phyloP scores from a whole-genome alignment of 92 coral and sea anemone genomes.

The Phymanthus crucifer region DNA sequence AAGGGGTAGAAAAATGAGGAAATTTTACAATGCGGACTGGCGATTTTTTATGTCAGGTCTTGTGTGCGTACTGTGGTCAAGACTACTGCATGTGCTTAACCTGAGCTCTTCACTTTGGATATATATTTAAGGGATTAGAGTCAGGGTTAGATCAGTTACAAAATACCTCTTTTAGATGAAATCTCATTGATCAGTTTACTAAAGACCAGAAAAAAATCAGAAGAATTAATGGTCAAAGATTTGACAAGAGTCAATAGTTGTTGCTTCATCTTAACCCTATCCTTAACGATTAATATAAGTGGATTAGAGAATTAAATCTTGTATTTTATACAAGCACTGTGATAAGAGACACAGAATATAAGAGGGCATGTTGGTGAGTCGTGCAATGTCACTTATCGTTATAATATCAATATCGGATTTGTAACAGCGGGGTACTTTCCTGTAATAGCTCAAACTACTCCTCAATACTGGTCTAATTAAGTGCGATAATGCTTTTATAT shows the following conservation, averaged over 20 bases:
- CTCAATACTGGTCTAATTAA: background rate
- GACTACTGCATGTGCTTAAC: background rate
- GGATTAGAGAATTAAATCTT: slow-evolving; percentile 1
- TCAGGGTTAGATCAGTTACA: background rate
- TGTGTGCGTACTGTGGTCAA: no score
- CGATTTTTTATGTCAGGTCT: no score
- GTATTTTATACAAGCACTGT: background rate
- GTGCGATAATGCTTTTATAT: background rate
- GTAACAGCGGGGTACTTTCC: background rate
- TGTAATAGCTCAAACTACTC: background rate
- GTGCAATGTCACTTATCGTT: background rate
- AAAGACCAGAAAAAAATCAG: background rate
- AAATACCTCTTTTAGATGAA: background rate
- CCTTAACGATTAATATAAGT: background rate
- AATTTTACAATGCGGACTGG: no score
- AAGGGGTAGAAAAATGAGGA: no score
- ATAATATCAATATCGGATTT: background rate
- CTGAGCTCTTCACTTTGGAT: background rate
- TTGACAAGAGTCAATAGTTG: no score
- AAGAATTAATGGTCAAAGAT: background rate
- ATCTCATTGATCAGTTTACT: background rate
- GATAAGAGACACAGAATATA: background rate
- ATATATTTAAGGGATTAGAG: background rate
- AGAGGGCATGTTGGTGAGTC: background rate
- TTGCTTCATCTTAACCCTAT: background rate